These are phyloP conservation scores for Mormyrus proboscirostris DNA, from an alignment of 2,797 vertebrate genomes.

Conservation along the genomic window DNA sequence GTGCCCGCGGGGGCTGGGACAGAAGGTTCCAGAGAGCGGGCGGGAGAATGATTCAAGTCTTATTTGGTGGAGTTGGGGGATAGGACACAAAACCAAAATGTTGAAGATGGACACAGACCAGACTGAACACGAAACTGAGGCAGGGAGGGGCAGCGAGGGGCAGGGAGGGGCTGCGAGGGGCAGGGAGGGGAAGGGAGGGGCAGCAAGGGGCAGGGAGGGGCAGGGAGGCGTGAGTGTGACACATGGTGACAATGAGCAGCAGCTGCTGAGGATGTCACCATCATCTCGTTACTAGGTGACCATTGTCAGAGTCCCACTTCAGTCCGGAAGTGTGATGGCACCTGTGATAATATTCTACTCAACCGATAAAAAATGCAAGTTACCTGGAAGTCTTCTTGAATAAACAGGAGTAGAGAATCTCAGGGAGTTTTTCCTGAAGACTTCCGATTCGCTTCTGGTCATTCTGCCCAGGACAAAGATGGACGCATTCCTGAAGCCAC, in stretches of 20 bases:
- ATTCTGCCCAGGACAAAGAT: background rate
- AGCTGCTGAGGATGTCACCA: background rate
- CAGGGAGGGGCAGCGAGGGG: background rate
- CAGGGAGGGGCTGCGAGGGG: too few species aligned
- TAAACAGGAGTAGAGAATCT: background rate
- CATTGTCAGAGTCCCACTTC: background rate
- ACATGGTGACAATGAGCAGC: background rate
- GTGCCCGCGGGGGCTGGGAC: background rate
- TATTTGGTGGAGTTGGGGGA: background rate
- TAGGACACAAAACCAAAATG: background rate
- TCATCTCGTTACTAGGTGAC: background rate
- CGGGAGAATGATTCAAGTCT: background rate
- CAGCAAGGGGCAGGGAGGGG: too few species aligned
- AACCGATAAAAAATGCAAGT: background rate
- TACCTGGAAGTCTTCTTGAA: background rate
- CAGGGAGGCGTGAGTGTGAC: background rate
- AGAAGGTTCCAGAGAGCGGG: background rate
- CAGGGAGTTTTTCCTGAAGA: background rate
- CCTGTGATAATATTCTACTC: background rate
- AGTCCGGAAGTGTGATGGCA: background rate
- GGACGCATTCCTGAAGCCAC: background rate
- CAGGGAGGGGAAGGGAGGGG: background rate
- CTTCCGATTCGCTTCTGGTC: background rate
- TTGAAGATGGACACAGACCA: background rate
- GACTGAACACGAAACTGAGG: background rate